Base-by-base conservation (phyloP, 2,113 vertebrate species). In the Gallinago jamesoni region DNA sequence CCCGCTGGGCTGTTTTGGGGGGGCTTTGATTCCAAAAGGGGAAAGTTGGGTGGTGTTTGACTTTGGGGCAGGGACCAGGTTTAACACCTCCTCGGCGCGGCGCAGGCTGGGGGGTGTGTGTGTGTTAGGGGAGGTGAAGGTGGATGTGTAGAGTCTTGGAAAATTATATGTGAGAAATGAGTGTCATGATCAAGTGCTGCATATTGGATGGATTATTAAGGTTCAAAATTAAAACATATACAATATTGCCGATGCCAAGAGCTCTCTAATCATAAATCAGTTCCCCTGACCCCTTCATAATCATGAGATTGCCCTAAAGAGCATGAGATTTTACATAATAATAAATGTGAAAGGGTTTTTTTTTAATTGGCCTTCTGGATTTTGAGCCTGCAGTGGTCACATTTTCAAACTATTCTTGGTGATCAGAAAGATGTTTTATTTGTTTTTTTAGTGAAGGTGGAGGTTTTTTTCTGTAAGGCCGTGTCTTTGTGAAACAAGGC, bases 241-340 rank as follows among this genome's bases (percentile, higher is more conserved):
- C 96, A 94, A 95, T 93, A 93, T 82, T 93, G 94, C 92, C 84
- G 0, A 90, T 92, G 96, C 96, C 96, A 97, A 96, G 95, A 96
- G 95, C 96, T 96, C 89, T 96, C 95, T 94, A 87, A 96, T 92
- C 96, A 96, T 96, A 93, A 97, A 96, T 96, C 96, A 96, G 95
- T 69, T 97, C 96, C 93, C 96, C 96, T 93, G 96, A 96, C 95
- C 95, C 96, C 92, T 95, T 87, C 90, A 41, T 84, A 93, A 96
- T 95, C 94, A 96, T 12, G 79, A 96, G 94, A 95, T 97, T 96
- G 96, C 95, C 94, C 95, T 96, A 96, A 97, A 96, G 95, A 97
- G 93, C 89, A 62, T 56, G 53, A 66, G 89, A 95, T 96, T 96
- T 96, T 97, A 78, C 94, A 92, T 92, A 92, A 90, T 86, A 93